Percentiles rank a stretch among this genome's conserved stretches.
Conservation (phyloP, 2,113 vertebrate species). For the Tragelaphus strepsiceros region DNA sequence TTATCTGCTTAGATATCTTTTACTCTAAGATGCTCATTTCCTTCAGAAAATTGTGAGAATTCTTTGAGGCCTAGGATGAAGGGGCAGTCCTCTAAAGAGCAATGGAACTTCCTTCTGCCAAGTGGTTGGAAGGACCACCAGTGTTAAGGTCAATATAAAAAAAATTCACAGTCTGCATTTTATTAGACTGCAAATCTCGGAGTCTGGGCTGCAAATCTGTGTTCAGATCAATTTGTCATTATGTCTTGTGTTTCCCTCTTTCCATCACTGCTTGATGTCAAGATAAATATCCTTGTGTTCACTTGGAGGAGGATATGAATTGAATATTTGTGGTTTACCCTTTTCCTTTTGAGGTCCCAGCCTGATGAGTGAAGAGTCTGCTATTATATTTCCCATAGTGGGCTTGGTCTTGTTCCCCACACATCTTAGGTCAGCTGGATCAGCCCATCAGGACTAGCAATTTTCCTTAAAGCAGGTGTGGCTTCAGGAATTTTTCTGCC, state of each 20-base stretch:
- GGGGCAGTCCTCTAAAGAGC: not conserved
- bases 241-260: not conserved
- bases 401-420: not conserved
- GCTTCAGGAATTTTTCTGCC: not conserved
- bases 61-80: not conserved
- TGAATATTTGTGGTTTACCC: not conserved
- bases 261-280: not conserved
- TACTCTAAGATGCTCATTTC: not conserved
- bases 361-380: not conserved
- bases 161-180: not conserved
- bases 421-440: not conserved
- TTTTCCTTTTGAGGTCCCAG: not conserved
- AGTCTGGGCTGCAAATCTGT: not conserved
- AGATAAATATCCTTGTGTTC: not conserved
- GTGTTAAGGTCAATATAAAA: not conserved
- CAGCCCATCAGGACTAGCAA: not conserved
- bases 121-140: not conserved
- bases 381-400: not conserved
- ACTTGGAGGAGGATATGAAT: not conserved
- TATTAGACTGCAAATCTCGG: not conserved
- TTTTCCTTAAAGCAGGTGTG: not conserved
- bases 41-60: not conserved
- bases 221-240: not conserved
- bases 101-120: not conserved
- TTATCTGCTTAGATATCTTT: not conserved